Base-by-base conservation (phyloP, 2,888 invertebrate genomes). In the Drosophila kambysellisi region DNA sequence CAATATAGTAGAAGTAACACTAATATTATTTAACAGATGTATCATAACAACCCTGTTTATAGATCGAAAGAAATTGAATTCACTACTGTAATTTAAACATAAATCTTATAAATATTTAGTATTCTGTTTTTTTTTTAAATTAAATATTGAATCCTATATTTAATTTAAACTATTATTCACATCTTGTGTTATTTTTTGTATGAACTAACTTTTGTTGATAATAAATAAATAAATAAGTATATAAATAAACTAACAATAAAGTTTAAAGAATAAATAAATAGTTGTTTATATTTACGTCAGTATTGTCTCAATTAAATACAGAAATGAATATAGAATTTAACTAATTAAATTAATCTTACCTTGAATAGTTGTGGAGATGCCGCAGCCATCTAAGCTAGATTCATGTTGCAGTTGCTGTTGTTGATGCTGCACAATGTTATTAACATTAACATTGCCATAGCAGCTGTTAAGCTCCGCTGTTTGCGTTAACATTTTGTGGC, bases 331-430 rank as follows among this genome's bases (percentile, higher is more conserved):
- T 8, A 8, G 3, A 17, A 39, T 39, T 39, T 41, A 41, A 9
- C 8, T 41, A n/a, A 41, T 41, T 4, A 8, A 41, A 41, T 25
- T 15, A 25, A 8, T 46, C 53, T 51, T 65, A 88, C 86, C 82
- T 79, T 79, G 74, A 62, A 58, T 61, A 8, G 81, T 60, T 29
- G 51, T 73, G 12, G 76, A 63, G 20, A 54, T 56, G 52, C 65
- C 75, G 57, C 71, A 76, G 29, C 61, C 56, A 69, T 84, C 77
- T 15, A 70, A 51, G 6, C 46, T 46, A 8, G 46, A 25, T 4
- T 46, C 46, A 25, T 25, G 25, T 46, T 46, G 25, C 46, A 46
- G 8, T 46, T 46, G 53, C 32, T 17, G 54, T 39, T 25, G 68
- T 62, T 20, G 33, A 25, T 62, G 51, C n/a, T 68, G 48, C 52